Percentiles rank a stretch among this genome's conserved stretches.
These are phyloP conservation scores for Talpa occidentalis DNA, from an alignment of 2,113 vertebrate genomes.

Conservation along the genomic window DNA sequence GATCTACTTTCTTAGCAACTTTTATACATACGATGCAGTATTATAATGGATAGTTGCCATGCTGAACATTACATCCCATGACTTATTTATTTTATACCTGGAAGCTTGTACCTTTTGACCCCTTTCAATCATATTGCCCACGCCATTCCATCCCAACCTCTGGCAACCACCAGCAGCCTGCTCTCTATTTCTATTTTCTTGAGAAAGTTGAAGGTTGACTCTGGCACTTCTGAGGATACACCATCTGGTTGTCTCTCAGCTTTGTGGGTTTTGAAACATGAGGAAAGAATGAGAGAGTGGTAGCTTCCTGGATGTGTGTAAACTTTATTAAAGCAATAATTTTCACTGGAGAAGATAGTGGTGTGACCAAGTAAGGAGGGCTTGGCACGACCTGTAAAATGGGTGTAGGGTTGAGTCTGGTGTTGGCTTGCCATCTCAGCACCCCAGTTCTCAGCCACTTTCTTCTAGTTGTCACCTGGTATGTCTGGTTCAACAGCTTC, in stretches of 20 bases:
- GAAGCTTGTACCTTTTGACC: too few species aligned
- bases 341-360: neutral
- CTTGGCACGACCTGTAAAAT: neutral
- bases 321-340: neutral
- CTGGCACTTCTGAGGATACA: neutral
- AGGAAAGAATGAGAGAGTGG: neutral
- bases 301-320: neutral
- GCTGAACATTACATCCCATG: too few species aligned
- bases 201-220: neutral
- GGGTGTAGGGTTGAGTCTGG: neutral
- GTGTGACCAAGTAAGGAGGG: neutral
- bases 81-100: too few species aligned
- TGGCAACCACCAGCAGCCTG: too few species aligned
- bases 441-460: neutral
- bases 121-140: too few species aligned
- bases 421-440: neutral
- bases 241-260: constrained; percentile 29
- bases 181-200: neutral
- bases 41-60: too few species aligned
- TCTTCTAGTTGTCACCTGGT: constrained; percentile 45
- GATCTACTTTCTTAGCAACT: too few species aligned
- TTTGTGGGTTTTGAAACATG: neutral
- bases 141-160: too few species aligned
- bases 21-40: too few species aligned
- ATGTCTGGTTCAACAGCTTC: neutral